phyloP scores from a whole-genome alignment of 2,113 vertebrate genomes.

The Lophius piscatorius region DNA sequence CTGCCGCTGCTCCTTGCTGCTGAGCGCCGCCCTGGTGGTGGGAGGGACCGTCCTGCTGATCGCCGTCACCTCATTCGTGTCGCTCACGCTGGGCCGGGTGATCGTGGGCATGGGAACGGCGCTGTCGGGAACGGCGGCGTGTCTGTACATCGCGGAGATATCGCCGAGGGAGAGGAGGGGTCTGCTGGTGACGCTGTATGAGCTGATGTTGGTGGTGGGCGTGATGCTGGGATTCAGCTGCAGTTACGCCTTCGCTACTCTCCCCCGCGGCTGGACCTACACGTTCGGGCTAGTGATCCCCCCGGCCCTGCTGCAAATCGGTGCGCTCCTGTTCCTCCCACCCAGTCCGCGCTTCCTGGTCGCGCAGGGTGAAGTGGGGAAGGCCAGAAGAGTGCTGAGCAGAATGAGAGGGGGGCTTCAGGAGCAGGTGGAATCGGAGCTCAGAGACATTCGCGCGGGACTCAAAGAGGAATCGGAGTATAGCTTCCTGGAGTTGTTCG shows the following conservation, averaged over 20 bases:
- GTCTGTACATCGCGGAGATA: conserved; percentile 94
- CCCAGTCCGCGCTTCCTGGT: conserved; percentile 93
- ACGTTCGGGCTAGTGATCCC: conserved; percentile 90
- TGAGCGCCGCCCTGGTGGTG: conserved; percentile 85
- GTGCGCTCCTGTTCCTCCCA: conserved; percentile 88
- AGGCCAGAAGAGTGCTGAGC: conserved; percentile 84
- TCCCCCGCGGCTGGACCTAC: conserved; percentile 88
- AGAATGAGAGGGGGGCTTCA: conserved; percentile 74
- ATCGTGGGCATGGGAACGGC: conserved; percentile 91
- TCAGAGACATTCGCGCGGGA: conserved; percentile 85
- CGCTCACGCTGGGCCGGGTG: conserved; percentile 85
- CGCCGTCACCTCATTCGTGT: conserved; percentile 77
- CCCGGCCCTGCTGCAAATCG: conserved; percentile 85
- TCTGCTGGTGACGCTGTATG: conserved; percentile 90
- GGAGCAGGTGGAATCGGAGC: conserved; percentile 80
- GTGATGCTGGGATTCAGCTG: conserved; percentile 91
- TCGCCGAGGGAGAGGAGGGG: conserved; percentile 89
- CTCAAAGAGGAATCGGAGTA: conserved; percentile 90
- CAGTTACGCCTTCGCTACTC: conserved; percentile 86
- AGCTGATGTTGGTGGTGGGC: conserved; percentile 92
- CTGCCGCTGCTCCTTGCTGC: conserved; percentile 87
- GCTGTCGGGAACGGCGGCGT: conserved; percentile 88
- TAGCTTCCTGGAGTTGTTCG: conserved; percentile 87
- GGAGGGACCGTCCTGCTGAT: conserved; percentile 84
- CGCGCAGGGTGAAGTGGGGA: conserved; percentile 83